These are phyloP conservation scores for Nomada ruficornis DNA, from an alignment of 2,888 invertebrate genomes.

Conservation along the genomic window DNA sequence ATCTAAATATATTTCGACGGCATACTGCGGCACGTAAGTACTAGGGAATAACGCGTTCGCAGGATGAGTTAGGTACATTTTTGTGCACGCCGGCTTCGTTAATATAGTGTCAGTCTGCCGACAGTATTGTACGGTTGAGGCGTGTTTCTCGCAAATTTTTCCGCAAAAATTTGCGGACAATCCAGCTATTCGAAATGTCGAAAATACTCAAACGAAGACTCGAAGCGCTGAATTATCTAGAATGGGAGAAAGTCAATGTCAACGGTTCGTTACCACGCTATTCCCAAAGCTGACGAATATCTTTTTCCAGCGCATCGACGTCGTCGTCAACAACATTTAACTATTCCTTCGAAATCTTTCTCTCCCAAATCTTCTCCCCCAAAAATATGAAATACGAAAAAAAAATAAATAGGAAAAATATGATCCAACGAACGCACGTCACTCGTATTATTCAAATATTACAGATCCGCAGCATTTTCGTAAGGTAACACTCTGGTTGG, in stretches of 20 bases:
- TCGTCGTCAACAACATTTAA: background rate
- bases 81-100: background rate
- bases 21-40: too few species aligned
- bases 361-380: too few species aligned
- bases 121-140: background rate
- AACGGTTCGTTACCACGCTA: conserved; percentile 74
- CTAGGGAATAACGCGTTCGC: too few species aligned
- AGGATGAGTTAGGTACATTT: background rate
- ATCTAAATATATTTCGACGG: too few species aligned
- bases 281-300: background rate
- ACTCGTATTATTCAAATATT: conserved; percentile 24
- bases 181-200: background rate
- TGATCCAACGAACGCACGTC: too few species aligned
- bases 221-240: conserved; percentile 91
- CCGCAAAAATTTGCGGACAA: too few species aligned
- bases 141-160: too few species aligned
- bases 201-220: conserved; percentile 92
- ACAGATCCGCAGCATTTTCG: conserved; percentile 92
- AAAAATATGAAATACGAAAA: too few species aligned
- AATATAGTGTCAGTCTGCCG: background rate
- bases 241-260: conserved; percentile 91
- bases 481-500: conserved; percentile 94
- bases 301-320: background rate
- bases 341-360: background rate
- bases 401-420: too few species aligned